Conservation (phyloP, 2,888 invertebrate species). For the Ephialtes manifestator region DNA sequence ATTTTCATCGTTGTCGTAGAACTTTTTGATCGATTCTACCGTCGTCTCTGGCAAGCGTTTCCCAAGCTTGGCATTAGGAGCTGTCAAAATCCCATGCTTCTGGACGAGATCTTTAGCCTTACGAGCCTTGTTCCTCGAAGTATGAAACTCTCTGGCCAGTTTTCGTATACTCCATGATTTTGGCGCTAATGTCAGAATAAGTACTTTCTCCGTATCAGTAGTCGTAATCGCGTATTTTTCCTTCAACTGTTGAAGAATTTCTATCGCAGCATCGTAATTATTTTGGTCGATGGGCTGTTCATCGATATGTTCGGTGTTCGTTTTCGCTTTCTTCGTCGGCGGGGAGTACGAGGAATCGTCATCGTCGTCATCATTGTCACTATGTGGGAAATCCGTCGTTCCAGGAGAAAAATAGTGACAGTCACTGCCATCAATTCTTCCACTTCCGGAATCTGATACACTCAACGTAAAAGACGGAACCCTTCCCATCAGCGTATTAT, state of each 20-base stretch:
- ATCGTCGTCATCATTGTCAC: too few species aligned
- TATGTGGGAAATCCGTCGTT: too few species aligned
- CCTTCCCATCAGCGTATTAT: too few species aligned
- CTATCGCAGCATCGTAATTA: not conserved
- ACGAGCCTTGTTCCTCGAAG: constrained; percentile 14
- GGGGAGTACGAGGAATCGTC: too few species aligned
- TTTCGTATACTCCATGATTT: constrained; percentile 28
- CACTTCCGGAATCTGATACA: too few species aligned
- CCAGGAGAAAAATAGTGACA: too few species aligned
- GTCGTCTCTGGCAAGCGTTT: constrained; percentile 7
- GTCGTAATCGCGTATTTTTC: not conserved
- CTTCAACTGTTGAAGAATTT: constrained; percentile 23
- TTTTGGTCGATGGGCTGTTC: not conserved
- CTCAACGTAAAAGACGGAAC: too few species aligned
- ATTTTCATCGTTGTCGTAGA: constrained; percentile 41
- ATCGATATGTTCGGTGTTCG: too few species aligned
- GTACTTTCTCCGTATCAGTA: constrained; percentile 1
- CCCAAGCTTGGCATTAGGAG: not conserved
- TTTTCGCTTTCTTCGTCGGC: too few species aligned
- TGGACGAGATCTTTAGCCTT: constrained; percentile 18
- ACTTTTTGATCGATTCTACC: not conserved
- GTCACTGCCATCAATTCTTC: too few species aligned
- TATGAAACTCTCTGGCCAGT: constrained; percentile 19
- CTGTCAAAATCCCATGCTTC: constrained; percentile 15
- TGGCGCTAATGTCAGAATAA: not conserved